A percentile compares a stretch with the other conserved stretches of the same genome.
phyloP scores from a whole-genome alignment of 2,888 invertebrate species.

The Colletes collaris region DNA sequence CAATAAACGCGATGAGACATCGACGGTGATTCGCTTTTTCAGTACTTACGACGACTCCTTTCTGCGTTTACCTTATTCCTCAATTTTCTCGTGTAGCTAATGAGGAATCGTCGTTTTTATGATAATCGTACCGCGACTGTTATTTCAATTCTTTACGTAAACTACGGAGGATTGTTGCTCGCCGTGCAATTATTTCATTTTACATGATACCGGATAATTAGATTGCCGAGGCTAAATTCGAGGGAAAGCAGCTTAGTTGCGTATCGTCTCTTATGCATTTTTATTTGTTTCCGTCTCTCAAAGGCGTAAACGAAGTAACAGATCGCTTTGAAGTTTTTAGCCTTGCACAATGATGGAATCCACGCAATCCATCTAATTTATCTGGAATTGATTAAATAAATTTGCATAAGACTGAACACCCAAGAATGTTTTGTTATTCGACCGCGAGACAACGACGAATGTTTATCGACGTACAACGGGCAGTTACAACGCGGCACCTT shows the following conservation, averaged over 20 bases:
- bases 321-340: too few relatives aligned
- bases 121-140: constrained; percentile 21
- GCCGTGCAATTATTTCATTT: constrained; percentile 16
- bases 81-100: constrained; percentile 52
- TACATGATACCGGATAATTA: constrained; percentile 18
- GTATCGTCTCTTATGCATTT: not conserved
- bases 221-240: not conserved
- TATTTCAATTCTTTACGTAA: constrained; percentile 24
- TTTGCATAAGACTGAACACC: too few relatives aligned
- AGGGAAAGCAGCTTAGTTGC: not conserved
- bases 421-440: too few relatives aligned
- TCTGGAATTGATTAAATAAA: too few relatives aligned
- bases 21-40: constrained; percentile 71
- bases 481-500: not conserved
- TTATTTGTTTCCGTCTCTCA: too few relatives aligned
- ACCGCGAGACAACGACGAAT: too few relatives aligned
- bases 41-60: constrained; percentile 39
- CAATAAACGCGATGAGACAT: constrained; percentile 79
- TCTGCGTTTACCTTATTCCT: constrained; percentile 42
- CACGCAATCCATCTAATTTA: too few relatives aligned
- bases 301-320: too few relatives aligned
- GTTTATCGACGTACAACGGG: too few relatives aligned
- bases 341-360: too few relatives aligned
- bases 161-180: constrained; percentile 14
- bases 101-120: constrained; percentile 38